A percentile compares a stretch with the other conserved stretches of the same genome.
These are phyloP conservation scores for Xenus cinereus DNA, from an alignment of 2,113 vertebrate genomes.

Conservation along the genomic window DNA sequence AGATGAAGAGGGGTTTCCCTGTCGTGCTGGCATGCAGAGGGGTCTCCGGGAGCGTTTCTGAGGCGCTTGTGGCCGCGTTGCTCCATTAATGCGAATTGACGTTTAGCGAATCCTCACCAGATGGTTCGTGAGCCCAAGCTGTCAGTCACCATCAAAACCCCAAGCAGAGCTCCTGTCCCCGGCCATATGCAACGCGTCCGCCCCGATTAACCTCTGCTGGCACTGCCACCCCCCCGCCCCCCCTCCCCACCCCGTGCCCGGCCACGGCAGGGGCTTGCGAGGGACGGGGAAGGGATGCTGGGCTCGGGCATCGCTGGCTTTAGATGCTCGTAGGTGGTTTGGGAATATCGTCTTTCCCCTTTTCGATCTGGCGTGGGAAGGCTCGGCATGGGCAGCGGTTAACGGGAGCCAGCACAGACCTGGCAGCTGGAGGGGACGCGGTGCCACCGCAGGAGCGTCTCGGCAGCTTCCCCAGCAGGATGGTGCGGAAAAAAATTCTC, in stretches of 20 bases:
- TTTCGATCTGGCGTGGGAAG: not conserved
- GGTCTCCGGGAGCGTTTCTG: not conserved
- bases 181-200: conserved; percentile 22
- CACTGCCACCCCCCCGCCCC: not conserved
- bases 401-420: not conserved
- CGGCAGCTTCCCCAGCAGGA: not conserved
- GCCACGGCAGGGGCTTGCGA: accelerated
- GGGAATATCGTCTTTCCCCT: not conserved
- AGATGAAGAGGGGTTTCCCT: not conserved
- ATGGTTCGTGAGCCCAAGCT: conserved; percentile 41
- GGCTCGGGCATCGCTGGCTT: accelerated
- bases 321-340: not conserved
- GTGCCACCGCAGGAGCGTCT: not conserved
- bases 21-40: accelerated
- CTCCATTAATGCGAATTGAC: conserved; percentile 24
- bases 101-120: conserved; percentile 26
- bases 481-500: not conserved
- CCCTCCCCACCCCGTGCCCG: not conserved
- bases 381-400: accelerated
- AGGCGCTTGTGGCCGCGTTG: not conserved
- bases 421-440: not conserved
- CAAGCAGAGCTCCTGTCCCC: not conserved
- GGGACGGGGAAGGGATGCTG: not conserved
- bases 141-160: not conserved
- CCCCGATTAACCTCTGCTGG: conserved; percentile 12